Base-by-base conservation (phyloP, 2,797 vertebrate species). In the Acipenser transmontanus region DNA sequence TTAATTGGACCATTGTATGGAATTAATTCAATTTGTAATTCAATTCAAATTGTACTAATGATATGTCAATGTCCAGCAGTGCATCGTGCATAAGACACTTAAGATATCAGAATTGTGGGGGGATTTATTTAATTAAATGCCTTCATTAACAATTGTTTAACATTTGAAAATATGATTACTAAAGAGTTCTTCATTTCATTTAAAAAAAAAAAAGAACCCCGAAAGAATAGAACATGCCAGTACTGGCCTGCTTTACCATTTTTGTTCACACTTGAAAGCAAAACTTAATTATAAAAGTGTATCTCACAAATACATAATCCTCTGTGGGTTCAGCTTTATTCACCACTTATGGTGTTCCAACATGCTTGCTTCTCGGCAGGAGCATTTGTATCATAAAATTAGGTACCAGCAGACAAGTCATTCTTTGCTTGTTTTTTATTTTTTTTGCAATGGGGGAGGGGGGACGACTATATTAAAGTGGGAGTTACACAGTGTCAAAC, bases 221-320 rank as follows among this genome's bases (percentile, higher is more conserved):
- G 12, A 71, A 61, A 64, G 50, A 54, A 34, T 47, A 13, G 17
- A 71, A 61, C 71, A 66, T 63, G 72, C 47, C 64, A 52, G 59
- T 56, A 69, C 72, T 56, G 7, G 65, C 63, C 70, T 65, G 12
- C 49, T 59, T 64, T 54, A 66, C 63, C 34, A 34, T 49, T 52
- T 57, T 61, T 57, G 60, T 34, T 65, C 67, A 34, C 34, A 34
- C 34, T 34, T 34, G 34, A 34, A 34, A 34, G 60, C 69, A 63
- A 59, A 63, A 50, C 63, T 69, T 68, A 68, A 72, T 72, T 72
- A 72, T 63, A 72, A 68, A 34, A 59, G 48, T n/a, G 47, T 65
- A 51, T 59, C 68, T 68, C 57, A 56, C 60, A 68, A 70, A 68
- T 61, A 50, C 66, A 56, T 68, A 66, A 74, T 74, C 68, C 70